Evolutionary conservation across 2,888 invertebrate species (phyloP), one percentile per base, ranked within the genome.

Genomic region (Pterostichus niger): DNA sequence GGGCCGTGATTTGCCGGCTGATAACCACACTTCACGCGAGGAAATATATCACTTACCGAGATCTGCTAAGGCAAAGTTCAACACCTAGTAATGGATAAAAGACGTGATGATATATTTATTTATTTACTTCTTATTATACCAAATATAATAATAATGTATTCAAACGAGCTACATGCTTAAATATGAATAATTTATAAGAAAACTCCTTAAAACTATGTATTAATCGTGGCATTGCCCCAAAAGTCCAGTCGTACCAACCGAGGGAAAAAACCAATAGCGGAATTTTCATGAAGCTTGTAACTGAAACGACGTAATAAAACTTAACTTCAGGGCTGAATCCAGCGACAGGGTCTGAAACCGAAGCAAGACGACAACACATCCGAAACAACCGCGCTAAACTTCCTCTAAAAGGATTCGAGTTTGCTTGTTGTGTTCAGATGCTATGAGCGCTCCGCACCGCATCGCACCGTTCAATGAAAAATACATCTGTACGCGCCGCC

Each of bases 281-380:
- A 5, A 61, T 61, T 61, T 61, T 61, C 61, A 61, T 61, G 61
- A 33, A 11, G 61, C 61, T n/a, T 61, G 61, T 61, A 61, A 61
- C 61, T 17, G 56, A 56, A 61, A 61, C 61, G 61, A 33, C 33
- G 56, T 33, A 61, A 33, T 61, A 61, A 61, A 61, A 33, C 61
- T 61, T 11, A 0, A 13, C 52, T n/a, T 24, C 24, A 24, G 24
- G 5, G 10, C 1, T 1, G 6, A 52, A 9, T 40, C 1, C 52
- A 52, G 52, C 24, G 46, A 46, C 46, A 52, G 7, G 7, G 13
- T n/a, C 52, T 40, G 40, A 40, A n/a, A 40, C 40, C 9, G 40
- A 40, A 40, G 24, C 56, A 17, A 17, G 56, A 56, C n/a, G 49
- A 17, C 56, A 17, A 56, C 56, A 56, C 17, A 56, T 56, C 56